Evolutionary conservation across 2,888 invertebrate genomes (phyloP), one percentile per base, ranked within the genome.

Genomic region (Xylota sylvarum): DNA sequence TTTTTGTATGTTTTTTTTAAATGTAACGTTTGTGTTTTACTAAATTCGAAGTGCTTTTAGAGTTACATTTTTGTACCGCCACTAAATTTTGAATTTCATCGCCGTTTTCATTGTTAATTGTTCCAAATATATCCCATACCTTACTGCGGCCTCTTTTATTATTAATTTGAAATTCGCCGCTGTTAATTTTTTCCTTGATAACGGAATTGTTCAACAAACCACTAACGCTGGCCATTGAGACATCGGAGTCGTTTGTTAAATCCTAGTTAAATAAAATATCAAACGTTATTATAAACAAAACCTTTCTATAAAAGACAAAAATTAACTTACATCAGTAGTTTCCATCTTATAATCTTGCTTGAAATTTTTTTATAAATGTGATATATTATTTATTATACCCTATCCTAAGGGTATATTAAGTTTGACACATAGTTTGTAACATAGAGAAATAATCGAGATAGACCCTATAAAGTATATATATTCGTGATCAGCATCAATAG

Each of bases 101-200:
- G 10, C 70, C 64, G 40, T 77, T 82, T 82, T 73, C 64, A 69
- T 78, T 55, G 73, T 50, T 17, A 4, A 85, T 55, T 23, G 43
- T 35, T 46, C 70, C 77, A 72, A 86, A 82, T n/a, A 69, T 46
- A 74, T 87, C 69, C 81, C 86, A 87, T 56, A 86, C 55, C 50
- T 79, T 82, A 40, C 74, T 79, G 37, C 69, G 64, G 32, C 65
- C 78, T 62, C 58, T 73, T 77, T 86, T 86, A 40, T 72, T 67
- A 55, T 72, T 76, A 37, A 76, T 72, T 84, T 74, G 37, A 35
- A 74, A 74, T 55, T 60, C 69, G 32, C 62, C 78, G 6, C 73
- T 74, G 32, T 55, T 62, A 73, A 85, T 74, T 58, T 78, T 78
- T 77, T 23, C 64, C 58, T 86, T 86, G 9, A 86, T 76, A 37